These are phyloP conservation scores for Zaprionus obscuricornis DNA, from an alignment of 2,888 invertebrate genomes.

Conservation along the genomic window DNA sequence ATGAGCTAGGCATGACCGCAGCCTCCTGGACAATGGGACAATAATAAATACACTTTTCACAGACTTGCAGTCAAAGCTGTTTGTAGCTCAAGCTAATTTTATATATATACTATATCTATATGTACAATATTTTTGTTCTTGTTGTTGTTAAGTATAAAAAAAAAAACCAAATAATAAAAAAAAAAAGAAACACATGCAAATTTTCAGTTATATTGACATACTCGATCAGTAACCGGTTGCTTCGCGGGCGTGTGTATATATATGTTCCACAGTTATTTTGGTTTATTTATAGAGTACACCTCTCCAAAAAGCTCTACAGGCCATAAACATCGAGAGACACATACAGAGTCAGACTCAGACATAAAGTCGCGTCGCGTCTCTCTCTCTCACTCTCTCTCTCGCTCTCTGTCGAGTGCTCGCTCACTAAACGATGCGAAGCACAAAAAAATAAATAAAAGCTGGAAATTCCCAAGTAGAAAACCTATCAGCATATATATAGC, in stretches of 20 bases:
- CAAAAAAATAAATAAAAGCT: too few species aligned
- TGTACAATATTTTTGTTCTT: too few species aligned
- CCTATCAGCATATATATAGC: slow-evolving; percentile 50
- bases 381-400: background rate
- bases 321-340: too few species aligned
- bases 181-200: slow-evolving; percentile 8
- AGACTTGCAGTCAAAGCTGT: slow-evolving; percentile 21
- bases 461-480: slow-evolving; percentile 64
- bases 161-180: background rate
- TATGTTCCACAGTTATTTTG: slow-evolving; percentile 38
- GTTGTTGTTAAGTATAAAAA: too few species aligned
- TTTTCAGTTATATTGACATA: slow-evolving; percentile 18
- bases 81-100: slow-evolving; percentile 35
- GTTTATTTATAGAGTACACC: slow-evolving; percentile 44
- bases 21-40: slow-evolving; percentile 77
- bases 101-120: slow-evolving; percentile 6
- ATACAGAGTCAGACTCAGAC: too few species aligned
- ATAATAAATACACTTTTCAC: slow-evolving; percentile 44
- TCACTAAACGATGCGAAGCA: slow-evolving; percentile 24
- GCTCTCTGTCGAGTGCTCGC: background rate
- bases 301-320: slow-evolving; percentile 8
- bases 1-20: slow-evolving; percentile 76
- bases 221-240: slow-evolving; percentile 37
- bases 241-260: slow-evolving; percentile 29
- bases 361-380: background rate